Base-by-base conservation (phyloP, 1,140 invertebrate species). In the Mesaphorura yosii region DNA sequence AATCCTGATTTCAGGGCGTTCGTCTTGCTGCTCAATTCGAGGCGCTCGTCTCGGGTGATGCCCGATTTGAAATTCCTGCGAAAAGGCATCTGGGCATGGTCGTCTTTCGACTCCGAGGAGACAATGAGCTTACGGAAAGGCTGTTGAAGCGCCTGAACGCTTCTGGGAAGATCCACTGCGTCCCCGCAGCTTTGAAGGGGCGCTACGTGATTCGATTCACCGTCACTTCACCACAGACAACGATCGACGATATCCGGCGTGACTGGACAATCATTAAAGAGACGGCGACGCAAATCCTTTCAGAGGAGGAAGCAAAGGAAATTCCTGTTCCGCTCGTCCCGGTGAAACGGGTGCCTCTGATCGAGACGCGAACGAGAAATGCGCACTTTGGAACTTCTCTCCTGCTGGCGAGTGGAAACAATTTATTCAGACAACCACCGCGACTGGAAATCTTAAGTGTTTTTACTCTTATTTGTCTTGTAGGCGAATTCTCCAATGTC, bases 401-500 rank as follows among this genome's bases (percentile, higher is more conserved):
- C 2, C 73, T 98, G 17, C 70, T 98, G 23, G 83, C 93, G n/a
- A n/a, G n/a, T n/a, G n/a, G n/a, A n/a, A n/a, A n/a, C n/a, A n/a
- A n/a, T n/a, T n/a, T 10, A 95, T 95, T 69, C 88, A 86, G 22
- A 91, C 91, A 1, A 89, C 93, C 80, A 93, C 89, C 20, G 91
- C 92, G 0, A 95, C 31, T 34, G 10, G 31, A 34, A 34, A 12
- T 34, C n/a, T 34, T 34, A 12, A 34, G 10, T 34, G n/a, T 34
- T 34, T 10, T 12, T 10, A 34, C n/a, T 12, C n/a, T 10, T 34
- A 34, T n/a, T n/a, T n/a, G n/a, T n/a, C n/a, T n/a, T n/a, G n/a
- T n/a, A n/a, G n/a, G n/a, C n/a, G 3, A 95, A 96, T 69, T 88
- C 87, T 22, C 92, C 92, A 1, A 90, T 94, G 81, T 94, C 90